phyloP scores from a whole-genome alignment of 1,140 invertebrate genomes.

The Bombus huntii region DNA sequence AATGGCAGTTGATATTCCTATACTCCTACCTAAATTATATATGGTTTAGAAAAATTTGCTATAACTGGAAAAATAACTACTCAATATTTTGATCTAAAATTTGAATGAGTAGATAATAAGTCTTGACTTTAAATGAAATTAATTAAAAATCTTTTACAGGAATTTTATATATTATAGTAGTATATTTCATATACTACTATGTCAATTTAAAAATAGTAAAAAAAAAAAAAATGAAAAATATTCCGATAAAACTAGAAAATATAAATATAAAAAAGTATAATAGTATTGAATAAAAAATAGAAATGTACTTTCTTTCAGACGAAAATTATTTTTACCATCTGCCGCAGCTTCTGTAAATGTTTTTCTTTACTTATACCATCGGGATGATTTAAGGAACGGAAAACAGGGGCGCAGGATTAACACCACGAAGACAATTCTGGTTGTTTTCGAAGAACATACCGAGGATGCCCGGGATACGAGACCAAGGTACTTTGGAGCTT shows the following conservation, averaged over 20 bases:
- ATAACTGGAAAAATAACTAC: too few species aligned
- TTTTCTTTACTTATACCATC: conserved; percentile 25
- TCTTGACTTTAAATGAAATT: too few species aligned
- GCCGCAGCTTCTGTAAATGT: conserved; percentile 15
- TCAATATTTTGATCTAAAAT: too few species aligned
- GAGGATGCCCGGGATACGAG: neutral
- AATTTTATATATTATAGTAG: too few species aligned
- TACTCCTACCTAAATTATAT: too few species aligned
- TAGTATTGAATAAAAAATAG: neutral
- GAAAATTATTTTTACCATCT: conserved; percentile 46
- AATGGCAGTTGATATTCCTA: too few species aligned
- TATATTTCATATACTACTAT: too few species aligned
- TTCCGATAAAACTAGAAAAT: neutral
- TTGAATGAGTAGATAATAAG: too few species aligned
- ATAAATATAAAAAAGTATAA: neutral
- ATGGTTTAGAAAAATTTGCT: too few species aligned
- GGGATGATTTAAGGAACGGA: conserved; percentile 36
- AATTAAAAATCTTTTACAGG: too few species aligned
- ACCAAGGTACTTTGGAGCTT: neutral
- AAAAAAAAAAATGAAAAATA: too few species aligned
- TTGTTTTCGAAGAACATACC: conserved; percentile 44
- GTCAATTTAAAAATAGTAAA: neutral
- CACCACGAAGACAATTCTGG: conserved; percentile 22
- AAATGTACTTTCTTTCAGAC: neutral
- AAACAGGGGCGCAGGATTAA: conserved; percentile 24